phyloP scores from a whole-genome alignment of 1,140 invertebrate species.

The Grapholita molesta region DNA sequence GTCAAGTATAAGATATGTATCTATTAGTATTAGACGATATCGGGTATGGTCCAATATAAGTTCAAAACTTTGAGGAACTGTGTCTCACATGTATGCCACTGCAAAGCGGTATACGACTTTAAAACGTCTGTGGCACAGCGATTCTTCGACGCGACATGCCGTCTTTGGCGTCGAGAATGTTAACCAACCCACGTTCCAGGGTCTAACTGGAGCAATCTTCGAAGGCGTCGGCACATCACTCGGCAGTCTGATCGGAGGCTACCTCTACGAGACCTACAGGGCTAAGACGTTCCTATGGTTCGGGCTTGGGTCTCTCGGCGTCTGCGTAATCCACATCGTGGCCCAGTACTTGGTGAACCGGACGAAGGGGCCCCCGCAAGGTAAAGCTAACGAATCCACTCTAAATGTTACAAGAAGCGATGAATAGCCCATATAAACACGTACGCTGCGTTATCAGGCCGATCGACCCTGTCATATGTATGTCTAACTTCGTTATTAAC shows the following conservation, averaged over 20 bases:
- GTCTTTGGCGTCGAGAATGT: background rate
- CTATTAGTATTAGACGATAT: no score
- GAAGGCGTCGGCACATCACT: constrained; percentile 90
- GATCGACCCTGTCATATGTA: no score
- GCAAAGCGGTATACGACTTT: no score
- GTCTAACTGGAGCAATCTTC: constrained; percentile 90
- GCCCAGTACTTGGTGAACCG: constrained; percentile 41
- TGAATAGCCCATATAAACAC: no score
- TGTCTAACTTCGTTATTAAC: no score
- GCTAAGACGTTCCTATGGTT: constrained; percentile 86
- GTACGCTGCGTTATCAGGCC: no score
- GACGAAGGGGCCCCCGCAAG: constrained; percentile 38
- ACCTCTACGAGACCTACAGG: constrained; percentile 80
- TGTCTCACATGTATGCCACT: no score
- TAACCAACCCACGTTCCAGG: constrained; percentile 71
- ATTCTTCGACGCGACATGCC: no score
- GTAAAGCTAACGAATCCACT: constrained; percentile 38
- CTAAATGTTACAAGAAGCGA: background rate
- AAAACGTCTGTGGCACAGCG: no score
- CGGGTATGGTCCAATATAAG: no score
- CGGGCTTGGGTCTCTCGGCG: constrained; percentile 82
- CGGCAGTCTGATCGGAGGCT: constrained; percentile 87
- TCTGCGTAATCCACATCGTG: constrained; percentile 81
- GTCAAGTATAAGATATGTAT: no score
- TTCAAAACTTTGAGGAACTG: no score